Base-by-base conservation (phyloP, 2,888 invertebrate genomes). In the Apotomis capreana region DNA sequence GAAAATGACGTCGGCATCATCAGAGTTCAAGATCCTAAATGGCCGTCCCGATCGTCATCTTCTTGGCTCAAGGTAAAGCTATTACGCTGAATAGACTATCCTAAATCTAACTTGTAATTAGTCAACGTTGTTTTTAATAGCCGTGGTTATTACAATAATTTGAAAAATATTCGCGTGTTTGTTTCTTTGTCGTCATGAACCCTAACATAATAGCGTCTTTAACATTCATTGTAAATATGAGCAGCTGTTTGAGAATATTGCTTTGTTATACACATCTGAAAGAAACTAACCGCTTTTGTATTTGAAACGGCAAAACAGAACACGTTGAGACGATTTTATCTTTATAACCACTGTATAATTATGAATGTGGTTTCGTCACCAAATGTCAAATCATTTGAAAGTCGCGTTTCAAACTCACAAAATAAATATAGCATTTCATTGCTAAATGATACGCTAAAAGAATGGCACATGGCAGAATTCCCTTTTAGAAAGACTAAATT, bases 1-100 rank as follows among this genome's bases (percentile, higher is more conserved):
- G 91, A 91, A 78, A 95, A 95, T 72, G 95, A 95, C 80, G 90
- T 95, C 79, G 95, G 95, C 1, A 92, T 95, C 36, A 86, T 94
- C 10, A 87, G 93, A 77, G 92, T 90, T 57, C 91, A 94, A 77
- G 94, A 95, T 82, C 90, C 93, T 0, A 89, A 88, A 0, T 96
- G 96, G 96, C 94, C 94, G 51, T 90, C 91, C 12, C 93, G 94
- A 54, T 95, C 94, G n/a, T 94, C 95, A 5, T 93, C 93, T 0
- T 82, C 84, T 3, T 95, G 95, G 95, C 85, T 95, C 37, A 94
- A 93, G 91, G 95, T 95, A 86, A 89, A 83, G 63, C 68, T 36
- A 44, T 68, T 51, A 54, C 5, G n/a, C 59, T 59, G 6, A 71
- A 61, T 61, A 62, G 46, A n/a, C 10, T 36, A 36, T 60, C 69